Conservation (phyloP, 2,797 vertebrate species). For the Ptychobarbus kaznakovi region DNA sequence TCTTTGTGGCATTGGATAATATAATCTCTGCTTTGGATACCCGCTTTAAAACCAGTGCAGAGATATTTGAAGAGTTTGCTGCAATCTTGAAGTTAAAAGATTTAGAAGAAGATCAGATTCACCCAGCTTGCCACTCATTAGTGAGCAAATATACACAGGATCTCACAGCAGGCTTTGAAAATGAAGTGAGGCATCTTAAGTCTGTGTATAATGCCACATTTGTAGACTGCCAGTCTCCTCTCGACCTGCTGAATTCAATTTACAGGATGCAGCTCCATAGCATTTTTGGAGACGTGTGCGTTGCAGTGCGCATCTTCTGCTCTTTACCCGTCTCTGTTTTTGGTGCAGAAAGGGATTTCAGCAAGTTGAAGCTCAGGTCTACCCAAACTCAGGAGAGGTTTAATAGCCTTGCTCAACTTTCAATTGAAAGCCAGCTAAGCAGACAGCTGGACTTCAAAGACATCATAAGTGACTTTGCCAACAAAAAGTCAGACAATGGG, state of each 20-base stretch:
- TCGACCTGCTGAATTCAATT: background rate
- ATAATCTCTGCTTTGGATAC: too few species aligned
- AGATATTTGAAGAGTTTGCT: too few species aligned
- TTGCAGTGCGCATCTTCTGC: background rate
- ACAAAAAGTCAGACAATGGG: too few species aligned
- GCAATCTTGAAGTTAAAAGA: too few species aligned
- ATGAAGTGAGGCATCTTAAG: too few species aligned
- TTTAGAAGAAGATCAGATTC: too few species aligned
- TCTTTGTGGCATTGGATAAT: too few species aligned
- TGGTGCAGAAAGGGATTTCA: background rate
- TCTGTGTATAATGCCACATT: too few species aligned
- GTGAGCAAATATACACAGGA: too few species aligned
- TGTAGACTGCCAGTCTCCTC: background rate
- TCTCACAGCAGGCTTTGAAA: too few species aligned
- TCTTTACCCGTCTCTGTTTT: background rate
- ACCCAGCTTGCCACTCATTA: too few species aligned
- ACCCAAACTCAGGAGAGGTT: background rate
- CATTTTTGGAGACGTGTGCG: background rate
- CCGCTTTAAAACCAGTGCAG: too few species aligned
- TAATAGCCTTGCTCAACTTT: background rate
- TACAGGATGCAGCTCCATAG: background rate
- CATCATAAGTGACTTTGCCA: background rate
- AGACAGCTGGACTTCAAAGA: background rate
- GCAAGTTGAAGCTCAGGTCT: background rate
- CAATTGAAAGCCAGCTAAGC: background rate